Conservation (phyloP, 2,113 vertebrate species). For the Kobus ellipsiprymnus region DNA sequence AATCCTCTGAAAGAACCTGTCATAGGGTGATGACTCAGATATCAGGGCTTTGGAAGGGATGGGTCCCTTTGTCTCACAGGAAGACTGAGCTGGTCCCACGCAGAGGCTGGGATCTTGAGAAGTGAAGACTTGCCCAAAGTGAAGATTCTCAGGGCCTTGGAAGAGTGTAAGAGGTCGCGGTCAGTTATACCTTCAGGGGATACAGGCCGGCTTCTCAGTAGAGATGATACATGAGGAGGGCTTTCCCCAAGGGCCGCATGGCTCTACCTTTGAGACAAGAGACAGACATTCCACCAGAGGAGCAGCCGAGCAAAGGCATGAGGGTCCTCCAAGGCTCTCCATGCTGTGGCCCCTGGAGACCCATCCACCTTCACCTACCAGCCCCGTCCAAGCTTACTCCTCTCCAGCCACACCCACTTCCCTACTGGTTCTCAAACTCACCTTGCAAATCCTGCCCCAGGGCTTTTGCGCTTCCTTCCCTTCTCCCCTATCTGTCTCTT, state of each 20-base stretch:
- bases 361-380: neutral
- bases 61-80: neutral
- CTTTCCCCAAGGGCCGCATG: neutral
- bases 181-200: neutral
- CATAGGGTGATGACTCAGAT: neutral
- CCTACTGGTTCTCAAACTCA: neutral
- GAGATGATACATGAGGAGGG: neutral
- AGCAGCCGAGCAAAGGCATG: rapidly evolving
- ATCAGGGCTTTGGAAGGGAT: neutral
- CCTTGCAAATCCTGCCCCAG: neutral
- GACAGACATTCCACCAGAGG: neutral
- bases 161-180: neutral
- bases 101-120: neutral
- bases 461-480: neutral
- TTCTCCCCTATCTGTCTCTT: neutral
- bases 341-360: neutral
- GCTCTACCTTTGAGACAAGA: neutral
- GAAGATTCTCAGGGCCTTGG: neutral
- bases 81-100: neutral
- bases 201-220: neutral
- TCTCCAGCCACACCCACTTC: neutral
- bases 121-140: neutral
- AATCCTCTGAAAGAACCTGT: neutral
- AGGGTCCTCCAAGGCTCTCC: neutral
- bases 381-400: neutral